Evolutionary conservation across 2,888 invertebrate genomes (phyloP).

Genomic region (Diadromus collaris): DNA sequence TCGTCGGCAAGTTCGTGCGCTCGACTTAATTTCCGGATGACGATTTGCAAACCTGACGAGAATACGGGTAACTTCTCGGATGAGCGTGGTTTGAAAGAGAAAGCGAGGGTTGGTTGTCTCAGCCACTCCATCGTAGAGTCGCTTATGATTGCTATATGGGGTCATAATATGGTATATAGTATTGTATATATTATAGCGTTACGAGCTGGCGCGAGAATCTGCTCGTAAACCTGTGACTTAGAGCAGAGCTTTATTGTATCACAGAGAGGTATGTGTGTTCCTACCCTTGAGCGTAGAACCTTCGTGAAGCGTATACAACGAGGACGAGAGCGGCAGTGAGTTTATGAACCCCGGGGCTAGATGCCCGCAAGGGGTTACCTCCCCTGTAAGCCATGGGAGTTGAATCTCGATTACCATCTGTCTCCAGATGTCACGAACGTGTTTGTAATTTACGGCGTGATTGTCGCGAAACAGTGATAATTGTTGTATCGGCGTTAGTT

Average conservation of each 20-base stretch:
- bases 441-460: conserved; percentile 53
- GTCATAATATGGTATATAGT: conserved; percentile 1
- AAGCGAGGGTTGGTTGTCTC: neutral
- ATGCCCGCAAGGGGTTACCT: conserved; percentile 29
- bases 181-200: conserved; percentile 25
- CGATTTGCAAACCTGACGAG: conserved; percentile 40
- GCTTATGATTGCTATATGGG: conserved; percentile 8
- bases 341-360: conserved; percentile 42
- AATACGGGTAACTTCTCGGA: conserved; percentile 17
- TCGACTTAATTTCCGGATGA: conserved; percentile 42
- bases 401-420: conserved; percentile 57
- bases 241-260: conserved; percentile 47
- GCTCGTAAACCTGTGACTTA: conserved; percentile 56
- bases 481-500: conserved; percentile 33
- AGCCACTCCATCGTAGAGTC: neutral
- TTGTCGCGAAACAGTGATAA: conserved; percentile 30
- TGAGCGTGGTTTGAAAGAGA: neutral
- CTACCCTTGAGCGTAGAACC: conserved; percentile 48
- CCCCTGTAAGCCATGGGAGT: conserved; percentile 30
- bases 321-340: conserved; percentile 16
- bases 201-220: conserved; percentile 17
- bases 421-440: conserved; percentile 53
- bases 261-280: conserved; percentile 43
- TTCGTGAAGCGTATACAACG: neutral
- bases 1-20: conserved; percentile 16